Base-by-base conservation (phyloP, 2,797 vertebrate species). In the Numenius phaeopus region DNA sequence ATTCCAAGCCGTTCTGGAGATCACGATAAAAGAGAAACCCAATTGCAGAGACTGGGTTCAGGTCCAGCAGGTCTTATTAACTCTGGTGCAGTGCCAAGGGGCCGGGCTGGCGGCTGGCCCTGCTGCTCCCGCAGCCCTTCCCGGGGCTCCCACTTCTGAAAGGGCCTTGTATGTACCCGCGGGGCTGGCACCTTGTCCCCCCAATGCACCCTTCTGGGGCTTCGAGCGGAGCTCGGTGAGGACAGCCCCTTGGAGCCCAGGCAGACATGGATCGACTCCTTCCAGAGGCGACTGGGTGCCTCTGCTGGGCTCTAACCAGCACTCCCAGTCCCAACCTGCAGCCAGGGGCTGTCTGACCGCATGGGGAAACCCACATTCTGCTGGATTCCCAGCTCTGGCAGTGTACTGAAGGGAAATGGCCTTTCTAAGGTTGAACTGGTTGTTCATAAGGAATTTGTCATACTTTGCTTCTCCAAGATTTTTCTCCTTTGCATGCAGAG, bases 51-150 rank as follows among this genome's bases (percentile, higher is more conserved):
- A 19, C 30, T 78, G 79, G 9, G 55, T 40, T 88, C 57, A 71
- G 78, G 49, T 93, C 85, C 88, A 93, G 69, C 83, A 88, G 79
- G 8, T 91, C 85, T 83, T 83, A 85, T 64, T 96, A 94, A 78
- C 55, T 83, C 79, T 90, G 87, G 23, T 59, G 80, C 29, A 55
- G 46, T 83, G 92, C 88, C 94, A 93, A 37, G 12, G 23, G 47
- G 61, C 75, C n/a, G 29, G 44, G 37, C 34, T 81, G 88, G 92
- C 94, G 93, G 87, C 93, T 91, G 91, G 90, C 85, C 67, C 76
- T 85, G 47, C 24, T 44, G 40, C 79, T 83, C 4, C 2, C 2
- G 58, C 57, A 52, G 80, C 14, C 67, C 39, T 89, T 64, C 59
- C 52, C 0, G 0, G 34, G 58, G 75, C 89, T 89, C 34, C 76